These are phyloP conservation scores for Squalus acanthias DNA, from an alignment of 2,797 vertebrate genomes.

Conservation along the genomic window DNA sequence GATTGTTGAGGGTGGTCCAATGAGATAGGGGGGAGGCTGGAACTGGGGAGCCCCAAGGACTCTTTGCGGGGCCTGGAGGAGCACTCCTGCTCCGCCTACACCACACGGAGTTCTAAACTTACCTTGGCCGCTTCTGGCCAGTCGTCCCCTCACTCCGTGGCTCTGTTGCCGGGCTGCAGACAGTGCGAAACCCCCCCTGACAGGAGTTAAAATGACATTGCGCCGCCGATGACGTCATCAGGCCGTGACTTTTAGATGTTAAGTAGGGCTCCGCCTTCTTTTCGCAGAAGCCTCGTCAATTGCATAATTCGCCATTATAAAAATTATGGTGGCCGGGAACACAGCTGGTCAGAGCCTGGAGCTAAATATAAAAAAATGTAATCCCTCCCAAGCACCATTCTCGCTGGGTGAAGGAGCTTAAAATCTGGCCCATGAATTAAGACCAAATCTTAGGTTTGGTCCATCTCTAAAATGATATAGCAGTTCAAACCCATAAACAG, in stretches of 20 bases:
- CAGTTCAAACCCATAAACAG: not conserved
- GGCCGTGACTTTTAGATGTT: not conserved
- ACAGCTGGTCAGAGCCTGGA: not conserved
- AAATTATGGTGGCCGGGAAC: not conserved
- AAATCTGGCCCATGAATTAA: not conserved
- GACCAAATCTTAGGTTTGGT: not conserved
- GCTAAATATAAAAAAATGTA: not conserved
- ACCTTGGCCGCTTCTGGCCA: not conserved
- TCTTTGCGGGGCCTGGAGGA: not conserved
- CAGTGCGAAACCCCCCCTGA: not conserved
- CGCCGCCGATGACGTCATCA: not conserved
- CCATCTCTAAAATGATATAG: not conserved
- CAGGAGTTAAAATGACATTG: not conserved
- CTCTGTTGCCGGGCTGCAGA: not conserved
- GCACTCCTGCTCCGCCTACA: not conserved
- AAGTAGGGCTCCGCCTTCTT: not conserved
- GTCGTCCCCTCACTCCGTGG: not conserved
- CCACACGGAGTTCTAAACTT: not conserved
- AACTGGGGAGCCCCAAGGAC: not conserved
- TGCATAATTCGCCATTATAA: not conserved
- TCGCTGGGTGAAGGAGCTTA: not conserved
- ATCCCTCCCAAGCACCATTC: not conserved
- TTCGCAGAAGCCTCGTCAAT: not conserved
- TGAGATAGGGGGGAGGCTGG: too few species aligned
- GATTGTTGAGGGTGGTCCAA: not conserved